Evolutionary conservation across 2,797 vertebrate genomes (phyloP).

Genomic region (Coluber constrictor): DNA sequence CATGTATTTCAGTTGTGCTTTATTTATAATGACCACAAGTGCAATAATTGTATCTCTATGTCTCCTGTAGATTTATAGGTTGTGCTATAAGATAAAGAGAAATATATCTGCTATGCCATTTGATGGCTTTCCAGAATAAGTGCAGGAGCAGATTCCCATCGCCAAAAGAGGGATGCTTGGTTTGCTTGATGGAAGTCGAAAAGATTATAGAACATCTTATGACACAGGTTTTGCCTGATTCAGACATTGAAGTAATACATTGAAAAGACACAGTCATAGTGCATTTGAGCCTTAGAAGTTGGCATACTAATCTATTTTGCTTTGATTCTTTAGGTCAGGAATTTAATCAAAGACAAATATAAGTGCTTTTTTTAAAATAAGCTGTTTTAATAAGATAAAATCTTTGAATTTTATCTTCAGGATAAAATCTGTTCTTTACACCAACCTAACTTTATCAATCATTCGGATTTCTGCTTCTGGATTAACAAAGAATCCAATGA

Average conservation of each 20-base stretch:
- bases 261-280: constrained; percentile 63
- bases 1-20: constrained; percentile 68
- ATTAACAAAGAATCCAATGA: constrained; percentile 38
- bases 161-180: constrained; percentile 49
- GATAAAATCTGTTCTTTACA: constrained; percentile 51
- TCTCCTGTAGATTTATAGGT: constrained; percentile 46
- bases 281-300: constrained; percentile 66
- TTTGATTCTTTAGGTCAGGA: constrained; percentile 63
- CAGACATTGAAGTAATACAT: constrained; percentile 63
- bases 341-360: constrained; percentile 63
- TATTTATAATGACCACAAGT: constrained; percentile 57
- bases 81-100: constrained; percentile 51
- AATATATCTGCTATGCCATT: constrained; percentile 53
- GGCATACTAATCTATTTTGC: constrained; percentile 65
- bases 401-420: constrained; percentile 35
- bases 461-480: constrained; percentile 44
- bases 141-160: constrained; percentile 55
- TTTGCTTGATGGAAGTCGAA: constrained; percentile 26
- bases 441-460: constrained; percentile 46
- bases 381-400: constrained; percentile 56
- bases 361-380: constrained; percentile 56
- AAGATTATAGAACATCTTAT: constrained; percentile 48
- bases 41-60: constrained; percentile 53
- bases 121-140: constrained; percentile 62
- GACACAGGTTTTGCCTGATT: constrained; percentile 59